Evolutionary conservation across 2,888 invertebrate species (phyloP).

Genomic region (Acanthosoma haemorrhoidale): DNA sequence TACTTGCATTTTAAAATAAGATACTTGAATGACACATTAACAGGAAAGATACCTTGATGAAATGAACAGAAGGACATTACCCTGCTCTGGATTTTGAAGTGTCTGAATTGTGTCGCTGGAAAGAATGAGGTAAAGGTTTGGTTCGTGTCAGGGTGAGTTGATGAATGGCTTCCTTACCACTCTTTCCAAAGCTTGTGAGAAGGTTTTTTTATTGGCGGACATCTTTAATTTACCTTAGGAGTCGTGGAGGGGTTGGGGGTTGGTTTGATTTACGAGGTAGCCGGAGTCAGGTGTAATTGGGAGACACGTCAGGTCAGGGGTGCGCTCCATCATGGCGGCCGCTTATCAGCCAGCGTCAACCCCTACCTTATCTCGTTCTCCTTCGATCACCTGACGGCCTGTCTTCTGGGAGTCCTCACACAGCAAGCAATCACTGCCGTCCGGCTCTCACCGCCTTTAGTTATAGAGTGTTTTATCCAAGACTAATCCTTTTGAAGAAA

Average conservation of each 20-base stretch:
- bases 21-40: too few relatives aligned
- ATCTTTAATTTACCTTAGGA: constrained; percentile 26
- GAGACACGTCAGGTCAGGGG: background rate
- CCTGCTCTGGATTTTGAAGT: background rate
- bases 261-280: constrained; percentile 24
- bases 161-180: constrained; percentile 15
- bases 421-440: background rate
- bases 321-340: constrained; percentile 9
- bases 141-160: background rate
- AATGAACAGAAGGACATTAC: too few relatives aligned
- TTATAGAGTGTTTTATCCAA: too few relatives aligned
- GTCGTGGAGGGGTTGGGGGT: background rate
- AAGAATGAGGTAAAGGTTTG: constrained; percentile 1
- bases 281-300: constrained; percentile 16
- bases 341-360: constrained; percentile 5
- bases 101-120: background rate
- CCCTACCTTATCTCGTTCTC: constrained; percentile 1
- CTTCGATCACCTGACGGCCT: background rate
- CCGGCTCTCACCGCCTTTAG: background rate
- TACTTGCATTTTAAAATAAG: too few relatives aligned
- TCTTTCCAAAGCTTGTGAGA: background rate
- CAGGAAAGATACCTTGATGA: too few relatives aligned
- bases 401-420: background rate
- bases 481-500: too few relatives aligned
- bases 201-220: constrained; percentile 21